Conservation (phyloP, 2,113 vertebrate species). For the Hymenochirus boettgeri region DNA sequence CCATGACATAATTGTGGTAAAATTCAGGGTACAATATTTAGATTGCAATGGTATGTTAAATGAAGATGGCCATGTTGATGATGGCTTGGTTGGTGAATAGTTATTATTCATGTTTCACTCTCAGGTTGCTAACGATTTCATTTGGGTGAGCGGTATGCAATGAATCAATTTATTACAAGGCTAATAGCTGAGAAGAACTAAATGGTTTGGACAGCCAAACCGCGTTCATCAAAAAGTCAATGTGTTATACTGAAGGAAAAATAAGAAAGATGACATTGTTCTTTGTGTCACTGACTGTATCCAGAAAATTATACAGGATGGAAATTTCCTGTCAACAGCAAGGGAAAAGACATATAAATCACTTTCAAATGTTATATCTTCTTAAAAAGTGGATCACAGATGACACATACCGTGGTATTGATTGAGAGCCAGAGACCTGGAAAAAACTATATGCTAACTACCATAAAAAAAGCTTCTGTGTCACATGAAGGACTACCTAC, state of each 20-base stretch:
- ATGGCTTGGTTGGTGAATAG: constrained; percentile 15
- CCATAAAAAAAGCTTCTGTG: too few relatives aligned
- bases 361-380: constrained; percentile 26
- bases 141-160: constrained; percentile 26
- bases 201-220: constrained; percentile 37
- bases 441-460: too few relatives aligned
- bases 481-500: too few relatives aligned
- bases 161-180: constrained; percentile 40
- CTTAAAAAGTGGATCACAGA: not conserved
- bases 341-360: constrained; percentile 21
- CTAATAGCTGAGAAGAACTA: constrained; percentile 39
- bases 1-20: too few relatives aligned
- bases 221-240: constrained; percentile 38
- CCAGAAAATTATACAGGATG: constrained; percentile 25
- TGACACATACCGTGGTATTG: not conserved
- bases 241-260: constrained; percentile 30
- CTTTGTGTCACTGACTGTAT: constrained; percentile 13
- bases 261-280: constrained; percentile 37
- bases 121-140: constrained; percentile 31
- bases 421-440: too few relatives aligned
- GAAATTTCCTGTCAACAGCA: constrained; percentile 28
- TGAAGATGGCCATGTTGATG: constrained; percentile 20
- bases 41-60: constrained; percentile 31
- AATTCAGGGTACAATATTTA: constrained; percentile 10
- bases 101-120: constrained; percentile 40